Evolutionary conservation across 2,113 vertebrate species (phyloP).

Genomic region (Brienomyrus longianalis): DNA sequence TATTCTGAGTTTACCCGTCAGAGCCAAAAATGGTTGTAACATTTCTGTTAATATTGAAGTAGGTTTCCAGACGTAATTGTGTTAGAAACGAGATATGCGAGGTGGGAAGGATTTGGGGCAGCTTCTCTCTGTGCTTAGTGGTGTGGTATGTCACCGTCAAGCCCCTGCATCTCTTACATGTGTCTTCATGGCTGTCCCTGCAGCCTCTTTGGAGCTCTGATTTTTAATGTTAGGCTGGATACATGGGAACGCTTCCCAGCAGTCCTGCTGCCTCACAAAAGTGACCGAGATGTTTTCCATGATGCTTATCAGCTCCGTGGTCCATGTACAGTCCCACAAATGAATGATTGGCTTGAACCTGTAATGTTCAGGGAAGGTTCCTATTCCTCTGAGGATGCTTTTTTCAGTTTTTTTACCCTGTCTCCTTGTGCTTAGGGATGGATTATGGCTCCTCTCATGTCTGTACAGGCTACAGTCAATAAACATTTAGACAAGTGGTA

Average conservation of each 20-base stretch:
- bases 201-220: not conserved
- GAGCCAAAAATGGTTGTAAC: not conserved
- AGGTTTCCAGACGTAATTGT: not conserved
- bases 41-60: not conserved
- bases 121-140: not conserved
- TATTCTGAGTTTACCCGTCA: not conserved
- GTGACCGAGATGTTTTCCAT: not conserved
- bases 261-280: not conserved
- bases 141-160: not conserved
- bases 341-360: not conserved
- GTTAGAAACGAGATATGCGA: not conserved
- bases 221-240: not conserved
- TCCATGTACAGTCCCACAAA: not conserved
- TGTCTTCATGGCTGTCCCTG: not conserved
- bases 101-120: not conserved
- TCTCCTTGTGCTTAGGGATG: not conserved
- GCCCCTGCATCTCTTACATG: not conserved
- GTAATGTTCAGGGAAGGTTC: not conserved
- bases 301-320: not conserved
- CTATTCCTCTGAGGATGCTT: not conserved
- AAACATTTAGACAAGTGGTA: slow-evolving; percentile 1
- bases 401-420: not conserved
- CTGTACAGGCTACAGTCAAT: not conserved
- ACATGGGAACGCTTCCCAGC: not conserved
- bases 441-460: slow-evolving; percentile 4